Evolutionary conservation across 2,888 invertebrate species (phyloP).

Genomic region (Priocnemis perturbator): DNA sequence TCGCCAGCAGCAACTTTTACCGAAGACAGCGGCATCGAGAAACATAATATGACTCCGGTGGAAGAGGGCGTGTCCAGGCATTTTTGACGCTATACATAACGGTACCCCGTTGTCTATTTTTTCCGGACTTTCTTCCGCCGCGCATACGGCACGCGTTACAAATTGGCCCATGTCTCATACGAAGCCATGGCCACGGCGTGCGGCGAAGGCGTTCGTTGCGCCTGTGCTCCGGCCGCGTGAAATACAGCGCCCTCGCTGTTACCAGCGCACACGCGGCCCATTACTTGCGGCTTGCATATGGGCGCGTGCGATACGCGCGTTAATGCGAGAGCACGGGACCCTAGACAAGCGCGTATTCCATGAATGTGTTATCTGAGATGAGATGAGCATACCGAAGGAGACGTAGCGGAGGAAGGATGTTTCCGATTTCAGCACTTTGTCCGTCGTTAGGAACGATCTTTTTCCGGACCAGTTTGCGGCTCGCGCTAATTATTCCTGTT

Average conservation of each 20-base stretch:
- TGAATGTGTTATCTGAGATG: too few species aligned
- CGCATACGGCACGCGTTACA: slow-evolving; percentile 55
- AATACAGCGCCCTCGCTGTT: slow-evolving; percentile 53
- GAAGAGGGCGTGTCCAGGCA: too few species aligned
- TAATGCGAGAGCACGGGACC: slow-evolving; percentile 42
- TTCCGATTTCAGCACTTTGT: too few species aligned
- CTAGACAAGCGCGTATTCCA: not conserved
- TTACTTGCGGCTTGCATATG: slow-evolving; percentile 61
- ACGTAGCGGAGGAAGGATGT: too few species aligned
- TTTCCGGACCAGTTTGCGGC: too few species aligned
- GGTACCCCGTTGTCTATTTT: not conserved
- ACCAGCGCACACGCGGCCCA: slow-evolving; percentile 55
- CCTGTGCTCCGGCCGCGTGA: slow-evolving; percentile 49
- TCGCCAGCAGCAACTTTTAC: too few species aligned
- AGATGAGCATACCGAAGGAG: too few species aligned
- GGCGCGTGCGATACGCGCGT: slow-evolving; percentile 62
- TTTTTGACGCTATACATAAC: too few species aligned
- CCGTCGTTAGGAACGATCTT: too few species aligned
- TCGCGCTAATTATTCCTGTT: too few species aligned
- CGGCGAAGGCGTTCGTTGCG: slow-evolving; percentile 29
- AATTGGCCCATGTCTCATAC: slow-evolving; percentile 68
- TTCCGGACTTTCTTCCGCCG: slow-evolving; percentile 26
- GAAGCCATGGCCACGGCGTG: slow-evolving; percentile 47
- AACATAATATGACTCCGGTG: too few species aligned
- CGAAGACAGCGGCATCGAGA: too few species aligned